Evolutionary conservation across 2,113 vertebrate species (phyloP).

Genomic region (Platanista minor): DNA sequence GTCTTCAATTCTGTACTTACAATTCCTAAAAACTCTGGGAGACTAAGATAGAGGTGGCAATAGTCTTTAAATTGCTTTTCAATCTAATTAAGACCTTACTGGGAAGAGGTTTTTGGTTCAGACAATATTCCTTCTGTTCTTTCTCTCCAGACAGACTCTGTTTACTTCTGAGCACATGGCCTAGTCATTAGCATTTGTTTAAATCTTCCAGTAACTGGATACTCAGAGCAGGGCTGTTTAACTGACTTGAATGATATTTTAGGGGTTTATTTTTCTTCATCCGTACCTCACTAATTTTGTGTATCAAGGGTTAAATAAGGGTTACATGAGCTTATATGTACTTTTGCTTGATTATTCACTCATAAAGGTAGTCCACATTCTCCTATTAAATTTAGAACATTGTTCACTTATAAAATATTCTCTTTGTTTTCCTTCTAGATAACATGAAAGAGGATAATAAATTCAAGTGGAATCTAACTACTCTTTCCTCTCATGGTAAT

Average conservation of each 20-base stretch:
- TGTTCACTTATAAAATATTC: neutral
- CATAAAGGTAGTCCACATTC: neutral
- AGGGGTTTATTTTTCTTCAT: neutral
- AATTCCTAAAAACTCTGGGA: neutral
- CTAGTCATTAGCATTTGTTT: conserved; percentile 5
- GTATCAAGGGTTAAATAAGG: neutral
- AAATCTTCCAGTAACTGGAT: conserved; percentile 12
- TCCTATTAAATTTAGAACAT: neutral
- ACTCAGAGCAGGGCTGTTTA: neutral
- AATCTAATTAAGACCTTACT: neutral
- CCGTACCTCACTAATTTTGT: neutral
- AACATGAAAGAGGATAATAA: conserved; percentile 69
- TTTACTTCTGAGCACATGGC: neutral
- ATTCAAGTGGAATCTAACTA: conserved; percentile 81
- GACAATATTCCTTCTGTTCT: neutral
- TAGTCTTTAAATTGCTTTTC: neutral
- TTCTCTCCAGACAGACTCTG: neutral
- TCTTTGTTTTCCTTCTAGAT: conserved; percentile 75
- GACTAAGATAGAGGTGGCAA: neutral
- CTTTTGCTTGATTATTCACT: neutral
- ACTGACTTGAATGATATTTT: neutral
- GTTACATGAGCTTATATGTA: neutral
- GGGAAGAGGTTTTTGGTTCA: neutral
- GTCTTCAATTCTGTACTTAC: neutral
- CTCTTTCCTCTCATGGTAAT: conserved; percentile 81